Percentiles rank a stretch among this genome's conserved stretches.
Conservation (phyloP, 2,797 vertebrate genomes). For the Vireo griseus region DNA sequence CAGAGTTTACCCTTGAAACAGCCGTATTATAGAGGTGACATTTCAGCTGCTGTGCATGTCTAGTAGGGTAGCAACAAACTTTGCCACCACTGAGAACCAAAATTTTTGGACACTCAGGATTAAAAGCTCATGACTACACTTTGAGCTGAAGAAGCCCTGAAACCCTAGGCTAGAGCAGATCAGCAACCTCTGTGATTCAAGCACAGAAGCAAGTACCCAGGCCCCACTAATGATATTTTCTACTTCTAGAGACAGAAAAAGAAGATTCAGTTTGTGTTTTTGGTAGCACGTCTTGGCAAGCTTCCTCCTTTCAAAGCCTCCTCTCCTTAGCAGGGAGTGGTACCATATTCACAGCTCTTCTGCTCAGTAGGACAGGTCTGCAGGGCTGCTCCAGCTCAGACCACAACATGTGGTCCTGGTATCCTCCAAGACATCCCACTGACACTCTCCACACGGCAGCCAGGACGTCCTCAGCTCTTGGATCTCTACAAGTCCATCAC, state of each 20-base stretch:
- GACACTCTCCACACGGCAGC: not conserved
- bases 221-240: not conserved
- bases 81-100: not conserved
- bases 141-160: not conserved
- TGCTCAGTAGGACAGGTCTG: not conserved
- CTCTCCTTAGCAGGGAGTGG: not conserved
- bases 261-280: not conserved
- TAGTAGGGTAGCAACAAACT: not conserved
- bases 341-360: not conserved
- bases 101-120: not conserved
- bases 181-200: not conserved
- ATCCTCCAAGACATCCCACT: not conserved
- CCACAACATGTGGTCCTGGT: accelerated
- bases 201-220: not conserved
- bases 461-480: not conserved
- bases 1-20: not conserved
- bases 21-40: not conserved
- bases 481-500: not conserved
- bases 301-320: not conserved
- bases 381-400: not conserved
- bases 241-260: not conserved
- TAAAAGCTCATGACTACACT: not conserved
- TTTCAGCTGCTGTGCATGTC: not conserved
- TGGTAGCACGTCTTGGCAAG: not conserved
- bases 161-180: not conserved